phyloP scores from a whole-genome alignment of 2,113 vertebrate genomes.

The Amazona vittata region DNA sequence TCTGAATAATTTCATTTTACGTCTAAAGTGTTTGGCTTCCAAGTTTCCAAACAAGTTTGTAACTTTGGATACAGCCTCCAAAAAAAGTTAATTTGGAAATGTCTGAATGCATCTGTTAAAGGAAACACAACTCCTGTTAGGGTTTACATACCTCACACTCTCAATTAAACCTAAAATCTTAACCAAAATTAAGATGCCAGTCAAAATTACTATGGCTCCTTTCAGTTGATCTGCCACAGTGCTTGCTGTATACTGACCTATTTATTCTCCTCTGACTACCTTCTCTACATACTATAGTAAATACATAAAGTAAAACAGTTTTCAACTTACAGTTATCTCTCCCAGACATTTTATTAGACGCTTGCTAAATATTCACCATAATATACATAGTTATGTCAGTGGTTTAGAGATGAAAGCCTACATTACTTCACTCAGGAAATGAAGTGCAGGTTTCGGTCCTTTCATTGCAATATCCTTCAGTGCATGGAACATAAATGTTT shows the following conservation, averaged over 20 bases:
- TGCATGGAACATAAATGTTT: slow-evolving; percentile 32
- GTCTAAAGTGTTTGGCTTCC: neutral
- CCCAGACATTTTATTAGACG: slow-evolving; percentile 20
- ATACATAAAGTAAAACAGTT: neutral
- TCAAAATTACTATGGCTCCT: neutral
- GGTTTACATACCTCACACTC: neutral
- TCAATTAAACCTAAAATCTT: neutral
- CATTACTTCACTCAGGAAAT: slow-evolving; percentile 48
- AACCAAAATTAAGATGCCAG: neutral
- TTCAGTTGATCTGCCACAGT: neutral
- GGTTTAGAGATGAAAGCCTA: slow-evolving; percentile 60
- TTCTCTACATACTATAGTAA: neutral
- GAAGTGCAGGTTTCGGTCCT: slow-evolving; percentile 44
- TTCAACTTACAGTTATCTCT: slow-evolving; percentile 8
- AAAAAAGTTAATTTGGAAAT: neutral
- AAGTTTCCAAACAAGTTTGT: neutral
- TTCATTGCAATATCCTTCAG: slow-evolving; percentile 55
- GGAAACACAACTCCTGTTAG: neutral
- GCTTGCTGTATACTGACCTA: neutral
- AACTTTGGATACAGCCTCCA: neutral
- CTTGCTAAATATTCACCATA: slow-evolving; percentile 39
- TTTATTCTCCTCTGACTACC: neutral
- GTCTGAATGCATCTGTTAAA: neutral
- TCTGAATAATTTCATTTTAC: neutral
- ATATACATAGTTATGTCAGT: slow-evolving; percentile 36